Evolutionary conservation across 2,113 vertebrate species (phyloP).

Genomic region (Daubentonia madagascariensis): DNA sequence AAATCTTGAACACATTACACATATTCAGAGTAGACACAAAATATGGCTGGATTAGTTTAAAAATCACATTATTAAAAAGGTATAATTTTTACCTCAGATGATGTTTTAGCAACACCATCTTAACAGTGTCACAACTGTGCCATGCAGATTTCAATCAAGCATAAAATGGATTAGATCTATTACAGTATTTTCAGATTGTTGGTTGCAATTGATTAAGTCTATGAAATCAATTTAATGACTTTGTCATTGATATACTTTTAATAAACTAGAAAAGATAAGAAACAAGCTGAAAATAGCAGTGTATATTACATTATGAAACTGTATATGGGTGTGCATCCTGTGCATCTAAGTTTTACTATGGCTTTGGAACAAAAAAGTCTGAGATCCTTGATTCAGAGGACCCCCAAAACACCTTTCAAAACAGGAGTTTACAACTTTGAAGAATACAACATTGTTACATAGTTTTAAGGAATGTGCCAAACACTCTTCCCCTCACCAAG

Average conservation of each 20-base stretch:
- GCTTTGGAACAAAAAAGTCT: not conserved
- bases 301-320: not conserved
- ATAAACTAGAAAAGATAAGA: not conserved
- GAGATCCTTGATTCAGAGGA: not conserved
- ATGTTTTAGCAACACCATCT: not conserved
- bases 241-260: not conserved
- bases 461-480: not conserved
- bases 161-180: not conserved
- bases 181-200: not conserved
- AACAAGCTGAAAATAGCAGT: not conserved
- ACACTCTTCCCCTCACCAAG: accelerated
- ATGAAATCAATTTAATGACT: not conserved
- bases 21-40: not conserved
- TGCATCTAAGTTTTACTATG: not conserved
- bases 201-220: not conserved
- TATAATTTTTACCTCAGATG: not conserved
- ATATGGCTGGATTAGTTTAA: not conserved
- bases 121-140: not conserved
- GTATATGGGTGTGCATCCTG: not conserved
- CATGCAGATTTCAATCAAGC: not conserved
- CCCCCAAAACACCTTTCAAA: not conserved
- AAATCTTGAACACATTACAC: not conserved
- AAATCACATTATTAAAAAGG: not conserved
- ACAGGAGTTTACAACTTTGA: not conserved
- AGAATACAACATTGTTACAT: not conserved